Base-by-base conservation (phyloP, 1,140 invertebrate species). In the Magallana ariakensis region DNA sequence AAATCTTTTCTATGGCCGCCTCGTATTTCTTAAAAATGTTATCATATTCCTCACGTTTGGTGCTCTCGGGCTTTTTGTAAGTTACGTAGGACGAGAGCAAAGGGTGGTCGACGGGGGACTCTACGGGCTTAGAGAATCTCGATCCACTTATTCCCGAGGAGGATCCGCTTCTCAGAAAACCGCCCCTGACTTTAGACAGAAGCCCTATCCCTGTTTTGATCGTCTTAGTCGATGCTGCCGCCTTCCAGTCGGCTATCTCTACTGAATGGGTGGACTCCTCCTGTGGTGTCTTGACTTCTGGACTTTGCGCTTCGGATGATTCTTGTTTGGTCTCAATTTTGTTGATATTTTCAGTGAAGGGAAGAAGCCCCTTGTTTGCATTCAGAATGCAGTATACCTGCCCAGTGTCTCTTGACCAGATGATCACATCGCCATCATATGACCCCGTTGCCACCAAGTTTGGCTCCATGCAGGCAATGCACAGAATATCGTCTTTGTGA, bases 401-500 rank as follows among this genome's bases (percentile, higher is more conserved):
- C 0, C 96, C 96, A 1, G 96, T 97, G 91, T 97, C 96, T 55
- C 97, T 93, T 85, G 96, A 96, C 97, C 97, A 97, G 53, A 97
- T 95, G 70, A 97, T 94, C 8, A 98, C 94, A 93, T 97, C 96
- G 1, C 97, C 97, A 88, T 96, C 96, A 90, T 96, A 97, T 1
- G 95, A 92, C 13, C 90, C 91, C 10, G 97, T 97, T 10, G 96
- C 96, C 0, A 97, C 92, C 0, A 96, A 95, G 90, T 96, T 95
- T 1, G 96, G 91, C 55, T 88, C 70, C 6, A 91, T 54, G 46
- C 91, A 90, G 6, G 89, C 96, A 6, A 96, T 96, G 56, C 96
- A 96, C 60, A 97, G 94, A 80, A 97, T 96, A 90, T 97, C 96
- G 85, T 97, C 97, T 0, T 95, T 95, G 92, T 97, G 97, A n/a